Evolutionary conservation across 2,113 vertebrate species (phyloP), one percentile per base, ranked within the genome.

Genomic region (Orientallactaga bullata): DNA sequence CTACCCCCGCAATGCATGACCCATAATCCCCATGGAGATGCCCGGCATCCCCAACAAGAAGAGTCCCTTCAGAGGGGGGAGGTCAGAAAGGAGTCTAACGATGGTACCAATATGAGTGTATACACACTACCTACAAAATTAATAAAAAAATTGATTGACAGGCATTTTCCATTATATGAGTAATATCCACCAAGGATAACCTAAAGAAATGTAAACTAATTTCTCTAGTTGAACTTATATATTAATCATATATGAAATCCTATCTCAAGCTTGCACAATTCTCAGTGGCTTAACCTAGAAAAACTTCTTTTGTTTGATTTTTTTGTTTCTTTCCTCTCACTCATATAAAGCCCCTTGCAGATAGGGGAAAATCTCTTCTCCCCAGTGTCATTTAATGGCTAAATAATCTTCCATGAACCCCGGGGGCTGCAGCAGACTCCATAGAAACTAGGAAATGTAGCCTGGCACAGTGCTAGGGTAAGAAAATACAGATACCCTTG

Each of bases 391-490:
- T n/a, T 61, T 18, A 28, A 16, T 35, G 39, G 61, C 30, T 66
- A 37, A 85, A 21, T 10, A 88, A 26, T 80, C 77, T 65, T 51
- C 39, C 16, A 4, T 13, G 5, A 28, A 15, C 11, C 21, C 6
- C 7, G 2, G 8, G 15, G 7, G 3, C 6, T 69, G 6, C 3
- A 58, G 32, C 21, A 4, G 5, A 2, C 11, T 60, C n/a, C 11
- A 8, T 0, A 47, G 4, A 32, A 90, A 13, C 58, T 47, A 16
- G 63, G n/a, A 81, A 66, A 66, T 4, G 13, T 16, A 28, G 20
- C 3, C 18, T 12, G 65, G 13, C 20, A 21, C 0, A 37, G 72
- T 2, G 0, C 5, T 8, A 23, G 6, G 20, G 26, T 47, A 17
- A 24, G 37, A 7, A 47, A 61, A 72, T 6, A 1, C 24, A 74